Conservation (phyloP, 2,797 vertebrate species). For the Xiphorhynchus erythropygius region DNA sequence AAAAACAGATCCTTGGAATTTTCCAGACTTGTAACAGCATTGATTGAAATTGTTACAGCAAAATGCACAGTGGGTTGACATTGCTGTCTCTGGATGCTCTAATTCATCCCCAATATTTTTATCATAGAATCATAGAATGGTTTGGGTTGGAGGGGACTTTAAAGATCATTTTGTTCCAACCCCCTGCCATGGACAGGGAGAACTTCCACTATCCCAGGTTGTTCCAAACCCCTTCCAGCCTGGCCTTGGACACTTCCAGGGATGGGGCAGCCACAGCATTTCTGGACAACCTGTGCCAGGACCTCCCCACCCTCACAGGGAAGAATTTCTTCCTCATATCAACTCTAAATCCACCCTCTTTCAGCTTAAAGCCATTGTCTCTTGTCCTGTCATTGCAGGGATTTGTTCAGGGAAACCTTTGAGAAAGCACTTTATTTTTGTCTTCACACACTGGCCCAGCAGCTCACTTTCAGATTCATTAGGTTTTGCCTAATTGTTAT, state of each 20-base stretch:
- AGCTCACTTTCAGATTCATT: neutral
- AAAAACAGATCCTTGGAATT: neutral
- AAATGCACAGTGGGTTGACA: fast-evolving
- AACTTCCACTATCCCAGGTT: neutral
- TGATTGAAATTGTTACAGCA: neutral
- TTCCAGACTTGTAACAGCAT: neutral
- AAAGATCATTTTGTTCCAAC: neutral
- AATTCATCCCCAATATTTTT: neutral
- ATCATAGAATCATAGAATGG: neutral
- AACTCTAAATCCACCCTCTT: neutral
- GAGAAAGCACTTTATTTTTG: neutral
- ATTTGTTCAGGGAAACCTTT: neutral
- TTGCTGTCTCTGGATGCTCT: neutral
- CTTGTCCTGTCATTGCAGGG: neutral
- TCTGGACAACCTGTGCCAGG: neutral
- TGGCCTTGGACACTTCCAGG: neutral
- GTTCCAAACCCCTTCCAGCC: neutral
- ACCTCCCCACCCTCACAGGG: neutral
- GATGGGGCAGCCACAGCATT: neutral
- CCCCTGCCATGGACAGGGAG: neutral
- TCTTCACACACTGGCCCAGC: neutral
- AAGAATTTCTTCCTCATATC: neutral
- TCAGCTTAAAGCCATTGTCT: neutral
- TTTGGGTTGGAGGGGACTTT: neutral
- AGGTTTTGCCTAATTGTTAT: neutral